A percentile compares a stretch with the other conserved stretches of the same genome.
Conservation (phyloP, 2,797 vertebrate genomes). For the Eutrigla gurnardus region DNA sequence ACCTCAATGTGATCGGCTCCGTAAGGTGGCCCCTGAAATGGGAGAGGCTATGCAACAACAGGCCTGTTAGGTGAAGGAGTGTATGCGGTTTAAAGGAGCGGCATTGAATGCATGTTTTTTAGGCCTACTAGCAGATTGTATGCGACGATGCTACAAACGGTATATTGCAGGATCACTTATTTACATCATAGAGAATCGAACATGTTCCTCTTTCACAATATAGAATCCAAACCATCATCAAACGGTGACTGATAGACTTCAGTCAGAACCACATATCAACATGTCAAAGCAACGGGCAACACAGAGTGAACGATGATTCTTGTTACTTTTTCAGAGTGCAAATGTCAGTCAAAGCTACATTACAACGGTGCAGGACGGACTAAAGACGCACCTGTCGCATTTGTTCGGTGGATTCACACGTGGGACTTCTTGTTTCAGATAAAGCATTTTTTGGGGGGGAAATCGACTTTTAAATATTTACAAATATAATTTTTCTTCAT, state of each 20-base stretch:
- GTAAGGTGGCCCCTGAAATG: conserved; percentile 23
- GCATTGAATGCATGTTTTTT: conserved; percentile 45
- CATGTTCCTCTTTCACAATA: conserved; percentile 54
- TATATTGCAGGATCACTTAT: conserved; percentile 69
- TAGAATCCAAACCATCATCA: conserved; percentile 56
- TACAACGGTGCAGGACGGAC: conserved; percentile 52
- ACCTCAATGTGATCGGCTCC: neutral
- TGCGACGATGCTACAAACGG: conserved; percentile 68
- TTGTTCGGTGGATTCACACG: conserved; percentile 47
- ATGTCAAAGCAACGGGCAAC: conserved; percentile 56
- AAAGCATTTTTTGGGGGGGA: conserved; percentile 53
- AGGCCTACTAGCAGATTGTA: conserved; percentile 45
- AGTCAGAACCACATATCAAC: conserved; percentile 44
- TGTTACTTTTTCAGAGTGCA: conserved; percentile 60
- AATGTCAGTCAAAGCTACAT: conserved; percentile 71
- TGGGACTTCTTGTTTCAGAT: conserved; percentile 50
- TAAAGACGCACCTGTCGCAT: conserved; percentile 51
- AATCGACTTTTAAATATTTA: conserved; percentile 75
- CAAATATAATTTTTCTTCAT: conserved; percentile 63
- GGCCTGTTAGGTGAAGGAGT: conserved; percentile 36
- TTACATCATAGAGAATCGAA: conserved; percentile 67
- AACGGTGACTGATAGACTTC: conserved; percentile 34
- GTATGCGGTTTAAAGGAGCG: conserved; percentile 23
- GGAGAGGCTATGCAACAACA: conserved; percentile 20
- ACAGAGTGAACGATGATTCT: conserved; percentile 36